A percentile compares a stretch with the other conserved stretches of the same genome.
Conservation (phyloP, 1,140 invertebrate species). For the Parapsyche elsis region DNA sequence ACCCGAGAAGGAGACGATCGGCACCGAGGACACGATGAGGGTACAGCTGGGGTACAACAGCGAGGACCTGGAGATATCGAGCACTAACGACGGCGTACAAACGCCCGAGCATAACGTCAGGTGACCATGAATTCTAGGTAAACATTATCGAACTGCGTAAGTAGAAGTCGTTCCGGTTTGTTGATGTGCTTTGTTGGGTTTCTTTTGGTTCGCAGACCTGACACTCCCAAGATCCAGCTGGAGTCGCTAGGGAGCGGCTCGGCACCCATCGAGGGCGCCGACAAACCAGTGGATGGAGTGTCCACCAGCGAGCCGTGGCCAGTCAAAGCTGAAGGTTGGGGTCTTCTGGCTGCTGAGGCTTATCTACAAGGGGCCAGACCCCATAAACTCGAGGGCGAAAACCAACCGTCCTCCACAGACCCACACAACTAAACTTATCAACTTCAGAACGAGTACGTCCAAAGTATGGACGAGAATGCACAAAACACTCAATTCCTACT, state of each 20-base stretch:
- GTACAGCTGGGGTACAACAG: slow-evolving; percentile 64
- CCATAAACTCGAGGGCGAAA: slow-evolving; percentile 64
- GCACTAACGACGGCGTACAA: slow-evolving; percentile 67
- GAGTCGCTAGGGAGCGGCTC: slow-evolving; percentile 61
- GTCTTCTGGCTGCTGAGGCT: slow-evolving; percentile 59
- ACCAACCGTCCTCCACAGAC: slow-evolving; percentile 64
- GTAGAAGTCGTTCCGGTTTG: neutral
- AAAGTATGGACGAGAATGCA: too few species aligned
- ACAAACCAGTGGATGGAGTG: slow-evolving; percentile 63
- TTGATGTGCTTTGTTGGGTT: neutral
- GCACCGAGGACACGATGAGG: slow-evolving; percentile 60
- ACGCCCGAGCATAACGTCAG: slow-evolving; percentile 65
- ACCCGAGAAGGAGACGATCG: slow-evolving; percentile 62
- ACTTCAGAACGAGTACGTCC: neutral
- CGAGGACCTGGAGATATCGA: slow-evolving; percentile 66
- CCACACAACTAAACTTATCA: slow-evolving; percentile 60
- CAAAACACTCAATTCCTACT: too few species aligned
- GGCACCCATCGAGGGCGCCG: slow-evolving; percentile 55
- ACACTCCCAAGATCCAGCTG: slow-evolving; percentile 65
- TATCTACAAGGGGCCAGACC: slow-evolving; percentile 62
- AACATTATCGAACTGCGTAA: slow-evolving; percentile 29
- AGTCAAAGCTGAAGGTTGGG: slow-evolving; percentile 56
- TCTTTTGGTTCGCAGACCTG: slow-evolving; percentile 58
- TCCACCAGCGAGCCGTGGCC: slow-evolving; percentile 62
- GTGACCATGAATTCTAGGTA: slow-evolving; percentile 59